Conservation (phyloP, 2,888 invertebrate genomes). For the Micoletzkya japonica region DNA sequence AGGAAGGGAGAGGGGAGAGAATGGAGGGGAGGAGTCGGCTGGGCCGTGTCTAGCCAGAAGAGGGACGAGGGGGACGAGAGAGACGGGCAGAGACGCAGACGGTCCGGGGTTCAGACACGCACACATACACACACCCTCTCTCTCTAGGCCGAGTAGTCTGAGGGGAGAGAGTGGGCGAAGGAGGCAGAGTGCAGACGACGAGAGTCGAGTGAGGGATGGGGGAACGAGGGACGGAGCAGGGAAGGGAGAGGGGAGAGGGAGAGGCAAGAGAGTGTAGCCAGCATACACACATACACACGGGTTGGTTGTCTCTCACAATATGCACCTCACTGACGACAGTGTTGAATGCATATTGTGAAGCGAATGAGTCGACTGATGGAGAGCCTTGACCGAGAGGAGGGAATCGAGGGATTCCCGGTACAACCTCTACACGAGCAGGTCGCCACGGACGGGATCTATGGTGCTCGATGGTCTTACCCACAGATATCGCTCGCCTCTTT, state of each 20-base stretch:
- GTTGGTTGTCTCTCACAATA: no score
- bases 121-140: no score
- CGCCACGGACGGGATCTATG: no score
- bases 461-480: no score
- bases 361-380: no score
- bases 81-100: no score
- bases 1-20: background rate
- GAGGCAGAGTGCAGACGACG: background rate
- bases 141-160: background rate
- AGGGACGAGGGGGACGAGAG: background rate
- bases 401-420: no score
- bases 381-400: no score
- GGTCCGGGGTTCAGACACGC: background rate
- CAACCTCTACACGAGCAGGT: no score
- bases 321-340: no score
- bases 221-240: background rate
- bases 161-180: background rate
- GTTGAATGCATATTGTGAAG: no score
- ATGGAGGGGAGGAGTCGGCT: background rate
- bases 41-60: constrained; percentile 4
- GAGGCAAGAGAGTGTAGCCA: background rate
- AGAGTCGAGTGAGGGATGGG: background rate
- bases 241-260: background rate
- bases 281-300: background rate
- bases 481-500: no score